A percentile compares a stretch with the other conserved stretches of the same genome.
These are phyloP conservation scores for Adelosebastes latens DNA, from an alignment of 2,797 vertebrate species.

Conservation along the genomic window DNA sequence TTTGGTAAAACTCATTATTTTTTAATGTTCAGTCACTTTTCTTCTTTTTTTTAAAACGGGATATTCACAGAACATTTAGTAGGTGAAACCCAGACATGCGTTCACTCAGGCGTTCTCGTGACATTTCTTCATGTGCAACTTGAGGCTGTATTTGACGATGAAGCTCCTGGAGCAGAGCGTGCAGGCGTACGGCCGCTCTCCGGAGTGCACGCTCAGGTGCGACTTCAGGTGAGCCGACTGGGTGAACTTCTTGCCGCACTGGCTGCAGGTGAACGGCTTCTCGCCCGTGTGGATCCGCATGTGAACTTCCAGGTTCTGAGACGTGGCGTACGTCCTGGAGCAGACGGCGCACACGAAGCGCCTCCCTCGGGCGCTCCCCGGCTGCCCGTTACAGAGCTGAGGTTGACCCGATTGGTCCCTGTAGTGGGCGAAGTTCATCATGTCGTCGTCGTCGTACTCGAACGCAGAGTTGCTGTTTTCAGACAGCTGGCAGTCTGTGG, in stretches of 20 bases:
- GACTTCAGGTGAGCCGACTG: constrained; percentile 79
- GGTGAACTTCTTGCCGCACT: constrained; percentile 79
- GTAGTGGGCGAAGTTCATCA: constrained; percentile 48
- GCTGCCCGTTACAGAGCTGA: constrained; percentile 1
- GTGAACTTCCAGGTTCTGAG: constrained; percentile 77
- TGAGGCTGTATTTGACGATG: constrained; percentile 74
- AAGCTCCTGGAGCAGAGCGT: constrained; percentile 67
- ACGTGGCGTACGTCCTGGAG: constrained; percentile 66
- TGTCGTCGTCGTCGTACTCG: constrained; percentile 45
- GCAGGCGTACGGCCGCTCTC: constrained; percentile 66
- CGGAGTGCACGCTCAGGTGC: constrained; percentile 70
- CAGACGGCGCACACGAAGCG: constrained; percentile 67
- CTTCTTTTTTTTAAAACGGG: background rate
- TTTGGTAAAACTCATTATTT: background rate
- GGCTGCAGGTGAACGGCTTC: constrained; percentile 72
- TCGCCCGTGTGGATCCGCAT: constrained; percentile 78
- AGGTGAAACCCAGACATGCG: background rate
- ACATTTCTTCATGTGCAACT: constrained; percentile 73
- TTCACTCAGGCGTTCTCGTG: constrained; percentile 24
- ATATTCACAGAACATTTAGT: background rate
- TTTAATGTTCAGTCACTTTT: background rate
- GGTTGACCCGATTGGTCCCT: constrained; percentile 32
- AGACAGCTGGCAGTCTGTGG: constrained; percentile 49
- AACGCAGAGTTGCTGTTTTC: constrained; percentile 47
- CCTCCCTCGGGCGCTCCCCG: background rate